phyloP scores from a whole-genome alignment of 1,140 invertebrate genomes.

The Formica exsecta region DNA sequence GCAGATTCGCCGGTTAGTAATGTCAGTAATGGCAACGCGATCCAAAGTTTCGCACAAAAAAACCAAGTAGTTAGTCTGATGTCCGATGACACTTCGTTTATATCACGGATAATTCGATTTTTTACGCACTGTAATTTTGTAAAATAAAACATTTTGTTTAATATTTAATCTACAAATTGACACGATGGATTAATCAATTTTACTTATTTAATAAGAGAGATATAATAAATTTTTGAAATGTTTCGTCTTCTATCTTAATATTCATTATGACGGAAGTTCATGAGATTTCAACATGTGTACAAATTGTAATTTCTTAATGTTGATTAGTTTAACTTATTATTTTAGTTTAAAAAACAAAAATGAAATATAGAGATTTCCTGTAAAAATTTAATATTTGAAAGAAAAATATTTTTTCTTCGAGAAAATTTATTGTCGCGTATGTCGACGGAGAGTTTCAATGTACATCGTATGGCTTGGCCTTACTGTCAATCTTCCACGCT shows the following conservation, averaged over 20 bases:
- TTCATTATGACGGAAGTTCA: not conserved
- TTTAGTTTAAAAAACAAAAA: too few species aligned
- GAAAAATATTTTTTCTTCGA: not conserved
- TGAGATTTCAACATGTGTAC: too few species aligned
- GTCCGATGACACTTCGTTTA: slow-evolving; percentile 22
- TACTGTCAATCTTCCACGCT: not conserved
- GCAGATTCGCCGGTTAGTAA: slow-evolving; percentile 34
- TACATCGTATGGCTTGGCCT: not conserved
- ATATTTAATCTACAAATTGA: not conserved
- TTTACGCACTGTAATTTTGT: not conserved
- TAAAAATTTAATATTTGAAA: not conserved
- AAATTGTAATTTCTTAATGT: too few species aligned
- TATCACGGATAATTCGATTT: not conserved
- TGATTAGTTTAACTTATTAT: not conserved
- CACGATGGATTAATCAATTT: not conserved
- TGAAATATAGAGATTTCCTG: not conserved
- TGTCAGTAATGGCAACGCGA: slow-evolving; percentile 64
- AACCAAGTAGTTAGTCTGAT: slow-evolving; percentile 1
- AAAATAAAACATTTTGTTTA: not conserved
- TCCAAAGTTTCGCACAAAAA: slow-evolving; percentile 36
- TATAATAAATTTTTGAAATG: not conserved
- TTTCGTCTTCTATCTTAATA: not conserved
- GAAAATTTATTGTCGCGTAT: not conserved
- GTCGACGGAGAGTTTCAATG: not conserved
- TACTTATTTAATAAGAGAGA: not conserved